phyloP scores from a whole-genome alignment of 1,140 invertebrate species.

The Drosophila mauritiana region DNA sequence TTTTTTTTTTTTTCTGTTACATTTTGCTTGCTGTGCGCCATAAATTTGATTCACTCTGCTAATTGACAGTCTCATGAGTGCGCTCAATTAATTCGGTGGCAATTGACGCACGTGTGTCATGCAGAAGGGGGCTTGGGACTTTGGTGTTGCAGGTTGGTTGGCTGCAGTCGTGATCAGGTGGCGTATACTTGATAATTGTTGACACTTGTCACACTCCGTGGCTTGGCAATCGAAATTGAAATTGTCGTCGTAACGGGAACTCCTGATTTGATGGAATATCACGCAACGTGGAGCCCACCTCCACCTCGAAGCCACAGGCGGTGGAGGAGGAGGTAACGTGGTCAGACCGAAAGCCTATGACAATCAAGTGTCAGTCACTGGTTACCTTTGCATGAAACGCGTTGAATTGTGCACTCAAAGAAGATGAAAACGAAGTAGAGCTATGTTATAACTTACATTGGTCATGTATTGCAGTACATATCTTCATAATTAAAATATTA shows the following conservation, averaged over 20 bases:
- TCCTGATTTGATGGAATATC: conserved; percentile 9
- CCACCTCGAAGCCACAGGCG: background rate
- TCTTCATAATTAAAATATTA: background rate
- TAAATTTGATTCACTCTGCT: conserved; percentile 68
- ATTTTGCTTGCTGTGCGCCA: conserved; percentile 39
- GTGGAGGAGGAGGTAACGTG: conserved; percentile 1
- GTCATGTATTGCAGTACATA: too few relatives aligned
- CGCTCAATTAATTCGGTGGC: conserved; percentile 74
- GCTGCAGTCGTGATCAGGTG: conserved; percentile 48
- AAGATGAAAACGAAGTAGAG: background rate
- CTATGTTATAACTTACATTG: too few relatives aligned
- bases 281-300: too few relatives aligned
- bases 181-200: conserved; percentile 82
- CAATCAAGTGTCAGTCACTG: conserved; percentile 21
- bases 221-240: conserved; percentile 48
- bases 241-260: conserved; percentile 27
- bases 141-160: background rate
- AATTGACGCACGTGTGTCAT: conserved; percentile 71
- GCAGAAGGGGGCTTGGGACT: conserved; percentile 3
- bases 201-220: conserved; percentile 64
- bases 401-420: conserved; percentile 7
- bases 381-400: conserved; percentile 10
- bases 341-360: conserved; percentile 8
- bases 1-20: conserved; percentile 9
- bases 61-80: conserved; percentile 79